Base-by-base conservation (phyloP, 2,797 vertebrate genomes). In the Danionella dracula region DNA sequence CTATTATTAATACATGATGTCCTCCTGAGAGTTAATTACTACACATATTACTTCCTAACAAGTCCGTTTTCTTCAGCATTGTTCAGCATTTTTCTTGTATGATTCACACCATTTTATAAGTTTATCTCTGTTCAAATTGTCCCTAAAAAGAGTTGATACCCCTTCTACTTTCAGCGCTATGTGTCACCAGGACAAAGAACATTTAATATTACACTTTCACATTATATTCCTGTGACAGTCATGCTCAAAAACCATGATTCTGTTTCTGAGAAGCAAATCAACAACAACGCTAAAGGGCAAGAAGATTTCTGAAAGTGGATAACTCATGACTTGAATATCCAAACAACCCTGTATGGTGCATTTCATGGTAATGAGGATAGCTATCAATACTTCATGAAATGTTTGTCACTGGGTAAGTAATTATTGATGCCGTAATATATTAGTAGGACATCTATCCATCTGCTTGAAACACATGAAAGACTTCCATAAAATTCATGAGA, bases 321-420 rank as follows among this genome's bases (percentile, higher is more conserved):
- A 7, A 42, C n/a, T n/a, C n/a, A n/a, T n/a, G n/a, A n/a, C n/a
- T n/a, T 54, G 49, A 17, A 44, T 6, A 12, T 31, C 31, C 31
- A 45, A 16, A 57, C 51, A 34, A 13, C 8, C 19, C 40, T 62
- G 42, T 64, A 62, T 40, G 45, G 31, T 51, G 48, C 3, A 17
- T 54, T 55, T 59, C 37, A 49, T 46, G 19, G 42, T 65, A 68
- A 66, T 42, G 49, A 61, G 15, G 57, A 11, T 56, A 50, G 23
- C 57, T 15, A 51, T 57, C 38, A 44, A 50, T 70, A 53, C 32
- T 65, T 74, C 50, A 62, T 66, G 29, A 66, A 56, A 56, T 70
- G 63, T 63, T 53, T 61, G 50, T 61, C 48, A 46, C 38, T 62
- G 38, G 9, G 48, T 29, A 57, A 63, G 53, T 44, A 61, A 71